phyloP scores from a whole-genome alignment of 1,140 invertebrate species.

The Mactra quadrangularis region DNA sequence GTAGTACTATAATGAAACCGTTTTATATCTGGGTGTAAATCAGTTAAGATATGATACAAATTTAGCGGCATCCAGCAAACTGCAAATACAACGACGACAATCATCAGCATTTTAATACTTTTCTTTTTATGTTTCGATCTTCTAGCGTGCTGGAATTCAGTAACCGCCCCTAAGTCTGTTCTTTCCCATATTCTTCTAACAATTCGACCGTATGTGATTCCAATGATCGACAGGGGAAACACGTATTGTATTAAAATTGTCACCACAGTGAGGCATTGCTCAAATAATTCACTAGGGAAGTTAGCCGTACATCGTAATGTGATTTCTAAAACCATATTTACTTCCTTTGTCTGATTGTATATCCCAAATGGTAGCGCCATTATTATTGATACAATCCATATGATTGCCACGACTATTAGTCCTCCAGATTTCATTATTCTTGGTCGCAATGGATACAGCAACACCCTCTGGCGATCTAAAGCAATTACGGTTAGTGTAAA shows the following conservation, averaged over 20 bases:
- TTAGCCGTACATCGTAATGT: constrained; percentile 80
- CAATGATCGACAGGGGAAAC: constrained; percentile 84
- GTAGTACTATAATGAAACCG: constrained; percentile 75
- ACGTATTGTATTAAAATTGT: constrained; percentile 85
- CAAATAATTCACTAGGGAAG: constrained; percentile 77
- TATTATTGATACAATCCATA: constrained; percentile 84
- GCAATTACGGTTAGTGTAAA: constrained; percentile 86
- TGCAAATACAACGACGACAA: constrained; percentile 84
- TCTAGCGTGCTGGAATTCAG: constrained; percentile 74
- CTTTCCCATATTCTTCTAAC: constrained; percentile 77
- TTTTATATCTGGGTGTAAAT: constrained; percentile 83
- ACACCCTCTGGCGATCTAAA: constrained; percentile 85
- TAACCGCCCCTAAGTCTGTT: constrained; percentile 76
- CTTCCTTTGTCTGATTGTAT: constrained; percentile 77
- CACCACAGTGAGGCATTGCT: constrained; percentile 82
- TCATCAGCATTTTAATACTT: constrained; percentile 84
- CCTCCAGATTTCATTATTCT: constrained; percentile 82
- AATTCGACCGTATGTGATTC: constrained; percentile 82
- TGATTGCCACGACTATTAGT: constrained; percentile 80
- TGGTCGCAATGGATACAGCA: constrained; percentile 84
- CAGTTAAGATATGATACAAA: constrained; percentile 85
- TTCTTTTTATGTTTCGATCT: constrained; percentile 80
- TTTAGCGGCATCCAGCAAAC: constrained; percentile 86
- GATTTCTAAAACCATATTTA: constrained; percentile 58
- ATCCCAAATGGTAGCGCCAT: constrained; percentile 85